Base-by-base conservation (phyloP, 2,797 vertebrate genomes). In the Channa striata region DNA sequence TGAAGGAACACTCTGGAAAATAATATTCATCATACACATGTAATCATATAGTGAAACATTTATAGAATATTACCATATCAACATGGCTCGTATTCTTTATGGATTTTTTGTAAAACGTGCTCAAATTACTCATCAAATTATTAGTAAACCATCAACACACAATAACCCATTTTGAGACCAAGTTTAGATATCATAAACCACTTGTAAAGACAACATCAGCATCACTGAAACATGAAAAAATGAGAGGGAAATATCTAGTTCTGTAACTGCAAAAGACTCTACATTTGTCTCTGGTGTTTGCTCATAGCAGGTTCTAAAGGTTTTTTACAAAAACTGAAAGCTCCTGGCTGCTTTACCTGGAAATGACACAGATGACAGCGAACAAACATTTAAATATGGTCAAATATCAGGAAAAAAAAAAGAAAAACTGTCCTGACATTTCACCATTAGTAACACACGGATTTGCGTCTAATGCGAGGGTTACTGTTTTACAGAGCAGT, bases 401-500 rank as follows among this genome's bases (percentile, higher is more conserved):
- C 40, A 30, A n/a, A 56, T 37, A 63, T 44, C n/a, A 42, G 11
- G 33, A 20, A 48, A 17, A 10, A 14, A 19, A 56, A 23, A 14
- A 34, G 40, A 68, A 43, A 2, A 58, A 36, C 20, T 52, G 56
- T 52, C 23, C 42, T 17, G 48, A 47, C 23, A 40, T 53, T 61
- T 56, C 30, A 67, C 72, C 62, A 68, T 76, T 59, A 62, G 50
- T 72, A 71, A 77, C 71, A 59, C 37, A 61, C 53, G n/a, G 4
- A 37, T 60, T 59, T 60, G 58, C 68, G 68, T 72, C 53, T 59
- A 85, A 67, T 46, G 43, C 17, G 12, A 74, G 58, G 74, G 83
- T 78, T 73, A 78, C 84, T 80, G 63, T 86, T 82, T 78, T 59
- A 70, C 78, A 78, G 47, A 54, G 62, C 74, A 64, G 48, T 60